These are phyloP conservation scores for Camponotus pennsylvanicus DNA, from an alignment of 1,140 invertebrate species.

Conservation along the genomic window DNA sequence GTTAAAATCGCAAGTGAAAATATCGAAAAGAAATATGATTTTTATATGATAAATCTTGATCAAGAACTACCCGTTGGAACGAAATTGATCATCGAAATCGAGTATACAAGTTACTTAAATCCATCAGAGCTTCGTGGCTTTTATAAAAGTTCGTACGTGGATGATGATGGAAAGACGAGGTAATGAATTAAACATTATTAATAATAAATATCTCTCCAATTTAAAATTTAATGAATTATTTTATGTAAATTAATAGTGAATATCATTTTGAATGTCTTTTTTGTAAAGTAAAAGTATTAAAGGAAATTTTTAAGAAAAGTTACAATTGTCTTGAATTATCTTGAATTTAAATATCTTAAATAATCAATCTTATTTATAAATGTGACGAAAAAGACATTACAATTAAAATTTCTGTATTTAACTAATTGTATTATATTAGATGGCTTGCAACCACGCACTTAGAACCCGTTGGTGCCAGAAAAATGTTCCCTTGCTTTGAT, in stretches of 20 bases:
- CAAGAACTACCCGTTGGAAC: constrained; percentile 74
- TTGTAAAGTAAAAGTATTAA: not conserved
- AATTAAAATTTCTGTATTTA: not conserved
- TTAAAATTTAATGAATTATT: too few relatives aligned
- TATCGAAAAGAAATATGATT: constrained; percentile 31
- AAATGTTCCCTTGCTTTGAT: constrained; percentile 90
- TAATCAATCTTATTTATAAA: not conserved
- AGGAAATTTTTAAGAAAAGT: not conserved
- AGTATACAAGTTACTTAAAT: constrained; percentile 86
- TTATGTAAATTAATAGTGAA: not conserved
- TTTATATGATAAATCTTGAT: constrained; percentile 80
- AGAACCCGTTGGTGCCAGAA: constrained; percentile 88
- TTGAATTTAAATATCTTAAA: not conserved
- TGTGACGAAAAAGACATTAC: not conserved
- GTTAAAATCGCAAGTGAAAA: not conserved
- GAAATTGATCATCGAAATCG: constrained; percentile 83
- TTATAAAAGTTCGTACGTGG: constrained; percentile 92
- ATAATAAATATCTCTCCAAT: not conserved
- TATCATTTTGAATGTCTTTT: constrained; percentile 4
- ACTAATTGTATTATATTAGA: constrained; percentile 34
- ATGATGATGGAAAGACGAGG: constrained; percentile 81
- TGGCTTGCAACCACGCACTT: constrained; percentile 88
- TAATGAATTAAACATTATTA: constrained; percentile 68
- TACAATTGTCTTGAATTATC: not conserved
- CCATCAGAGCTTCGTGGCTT: constrained; percentile 90